A percentile compares a stretch with the other conserved stretches of the same genome.
phyloP scores from a whole-genome alignment of 2,797 vertebrate genomes.

The Diceros bicornis region DNA sequence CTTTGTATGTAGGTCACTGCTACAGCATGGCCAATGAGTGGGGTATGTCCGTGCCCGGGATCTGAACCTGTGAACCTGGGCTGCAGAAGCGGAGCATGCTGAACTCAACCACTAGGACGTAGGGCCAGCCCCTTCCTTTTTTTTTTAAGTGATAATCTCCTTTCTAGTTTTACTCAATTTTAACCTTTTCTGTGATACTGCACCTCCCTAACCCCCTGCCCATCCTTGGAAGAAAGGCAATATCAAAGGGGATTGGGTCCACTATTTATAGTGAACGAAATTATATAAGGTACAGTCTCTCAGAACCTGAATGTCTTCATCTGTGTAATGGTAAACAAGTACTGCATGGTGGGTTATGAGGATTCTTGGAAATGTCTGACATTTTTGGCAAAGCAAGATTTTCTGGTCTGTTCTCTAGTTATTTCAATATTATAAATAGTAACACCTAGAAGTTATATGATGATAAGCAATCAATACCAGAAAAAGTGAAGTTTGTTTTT shows the following conservation, averaged over 20 bases:
- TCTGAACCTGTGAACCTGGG: too few relatives aligned
- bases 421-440: background rate
- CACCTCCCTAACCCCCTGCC: accelerated
- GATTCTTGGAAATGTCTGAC: background rate
- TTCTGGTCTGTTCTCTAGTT: background rate
- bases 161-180: background rate
- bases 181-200: background rate
- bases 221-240: background rate
- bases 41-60: too few relatives aligned
- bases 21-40: too few relatives aligned
- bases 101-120: too few relatives aligned
- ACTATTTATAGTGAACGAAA: background rate
- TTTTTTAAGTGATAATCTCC: background rate
- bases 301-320: background rate
- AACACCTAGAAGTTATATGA: background rate
- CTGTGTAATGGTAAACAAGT: background rate
- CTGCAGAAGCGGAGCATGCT: too few relatives aligned
- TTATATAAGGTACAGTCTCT: background rate
- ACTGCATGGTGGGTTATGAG: background rate
- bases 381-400: background rate
- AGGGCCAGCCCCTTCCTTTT: background rate
- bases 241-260: background rate
- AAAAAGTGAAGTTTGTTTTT: background rate
- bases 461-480: background rate
- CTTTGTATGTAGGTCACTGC: too few relatives aligned